Evolutionary conservation across 2,888 invertebrate genomes (phyloP).

Genomic region (Thereva nobilitata): DNA sequence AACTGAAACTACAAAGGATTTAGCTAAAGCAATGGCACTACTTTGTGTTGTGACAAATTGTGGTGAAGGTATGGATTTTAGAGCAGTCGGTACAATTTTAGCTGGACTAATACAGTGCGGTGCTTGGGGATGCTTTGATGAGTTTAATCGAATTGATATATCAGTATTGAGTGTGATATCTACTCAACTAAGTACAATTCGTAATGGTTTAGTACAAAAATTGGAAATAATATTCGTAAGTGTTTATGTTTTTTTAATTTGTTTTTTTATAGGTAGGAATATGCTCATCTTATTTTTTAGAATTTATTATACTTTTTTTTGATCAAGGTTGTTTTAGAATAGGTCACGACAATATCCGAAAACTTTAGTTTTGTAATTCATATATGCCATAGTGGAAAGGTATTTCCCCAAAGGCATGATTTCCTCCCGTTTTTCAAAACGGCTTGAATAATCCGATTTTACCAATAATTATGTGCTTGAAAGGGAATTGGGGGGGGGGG

Average conservation of each 20-base stretch:
- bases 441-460: too few species aligned
- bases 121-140: conserved; percentile 96
- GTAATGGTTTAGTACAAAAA: conserved; percentile 78
- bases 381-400: too few species aligned
- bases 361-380: too few species aligned
- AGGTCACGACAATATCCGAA: too few species aligned
- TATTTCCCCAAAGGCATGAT: too few species aligned
- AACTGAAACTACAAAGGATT: conserved; percentile 89
- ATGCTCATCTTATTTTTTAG: too few species aligned
- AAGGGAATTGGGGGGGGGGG: too few species aligned
- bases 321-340: too few species aligned
- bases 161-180: conserved; percentile 93
- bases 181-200: conserved; percentile 86
- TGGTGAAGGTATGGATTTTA: conserved; percentile 91
- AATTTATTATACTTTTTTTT: too few species aligned
- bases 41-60: conserved; percentile 88
- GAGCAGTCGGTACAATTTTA: conserved; percentile 77
- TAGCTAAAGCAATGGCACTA: conserved; percentile 85
- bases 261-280: too few species aligned
- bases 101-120: conserved; percentile 65
- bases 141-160: conserved; percentile 91
- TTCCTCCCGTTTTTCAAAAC: too few species aligned
- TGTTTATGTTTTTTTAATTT: conserved; percentile 8
- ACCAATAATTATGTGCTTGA: too few species aligned
- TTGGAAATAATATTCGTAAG: conserved; percentile 74